These are phyloP conservation scores for Neogobius melanostomus DNA, from an alignment of 2,113 vertebrate species.

Conservation along the genomic window DNA sequence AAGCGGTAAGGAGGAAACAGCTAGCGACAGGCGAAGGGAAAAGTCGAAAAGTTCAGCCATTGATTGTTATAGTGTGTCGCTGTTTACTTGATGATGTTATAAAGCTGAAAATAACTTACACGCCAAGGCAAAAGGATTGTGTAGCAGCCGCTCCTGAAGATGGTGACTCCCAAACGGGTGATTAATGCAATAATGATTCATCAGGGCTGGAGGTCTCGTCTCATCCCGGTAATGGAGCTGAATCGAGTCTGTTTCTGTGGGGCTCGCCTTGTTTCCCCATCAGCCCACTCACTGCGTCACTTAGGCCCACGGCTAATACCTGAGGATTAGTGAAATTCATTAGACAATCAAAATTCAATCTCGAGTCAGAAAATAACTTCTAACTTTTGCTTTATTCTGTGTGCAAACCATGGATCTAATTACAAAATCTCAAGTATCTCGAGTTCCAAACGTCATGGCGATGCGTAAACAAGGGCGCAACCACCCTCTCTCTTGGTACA, in stretches of 20 bases:
- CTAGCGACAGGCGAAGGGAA: too few relatives aligned
- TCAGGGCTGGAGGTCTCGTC: constrained; percentile 41
- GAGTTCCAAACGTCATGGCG: too few relatives aligned
- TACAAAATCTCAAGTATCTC: too few relatives aligned
- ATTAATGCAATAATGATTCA: constrained; percentile 67
- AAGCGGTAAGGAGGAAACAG: too few relatives aligned
- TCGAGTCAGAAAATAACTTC: constrained; percentile 41
- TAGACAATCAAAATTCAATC: constrained; percentile 15
- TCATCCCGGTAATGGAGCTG: constrained; percentile 63
- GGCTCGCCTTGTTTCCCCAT: constrained; percentile 36
- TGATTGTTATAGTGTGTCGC: neutral
- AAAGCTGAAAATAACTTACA: constrained; percentile 13
- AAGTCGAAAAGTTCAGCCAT: neutral
- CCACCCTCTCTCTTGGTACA: too few relatives aligned
- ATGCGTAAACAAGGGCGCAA: too few relatives aligned
- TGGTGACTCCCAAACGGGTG: constrained; percentile 52
- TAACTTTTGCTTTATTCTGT: too few relatives aligned
- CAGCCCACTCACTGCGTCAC: constrained; percentile 28
- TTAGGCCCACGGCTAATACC: constrained; percentile 28
- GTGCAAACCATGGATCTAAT: too few relatives aligned
- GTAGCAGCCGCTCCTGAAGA: constrained; percentile 41
- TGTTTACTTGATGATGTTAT: constrained; percentile 2
- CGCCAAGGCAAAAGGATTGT: constrained; percentile 38
- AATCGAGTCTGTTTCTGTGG: constrained; percentile 50
- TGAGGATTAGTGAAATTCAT: constrained; percentile 11